Conservation (phyloP, 1,140 invertebrate species). For the Apocrypta bakeri region DNA sequence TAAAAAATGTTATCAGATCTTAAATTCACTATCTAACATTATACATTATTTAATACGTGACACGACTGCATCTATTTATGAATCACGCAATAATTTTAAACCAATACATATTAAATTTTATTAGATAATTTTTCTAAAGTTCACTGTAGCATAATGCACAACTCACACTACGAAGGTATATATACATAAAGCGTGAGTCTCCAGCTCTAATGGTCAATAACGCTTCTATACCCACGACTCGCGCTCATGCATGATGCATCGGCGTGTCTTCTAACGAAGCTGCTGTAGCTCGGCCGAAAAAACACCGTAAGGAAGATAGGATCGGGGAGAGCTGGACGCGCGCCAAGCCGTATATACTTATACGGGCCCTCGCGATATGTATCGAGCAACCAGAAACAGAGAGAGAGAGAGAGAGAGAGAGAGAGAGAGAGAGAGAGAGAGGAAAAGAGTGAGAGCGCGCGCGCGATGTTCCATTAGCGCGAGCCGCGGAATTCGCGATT, state of each 20-base stretch:
- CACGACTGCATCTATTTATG: too few relatives aligned
- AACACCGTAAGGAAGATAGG: neutral
- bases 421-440: too few relatives aligned
- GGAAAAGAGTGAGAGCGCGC: too few relatives aligned
- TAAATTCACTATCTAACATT: too few relatives aligned
- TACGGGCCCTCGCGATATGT: neutral
- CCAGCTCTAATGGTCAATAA: neutral
- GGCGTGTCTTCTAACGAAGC: neutral
- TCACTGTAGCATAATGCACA: too few relatives aligned
- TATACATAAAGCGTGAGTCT: neutral
- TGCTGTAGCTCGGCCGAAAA: neutral
- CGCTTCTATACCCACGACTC: neutral
- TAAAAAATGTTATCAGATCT: too few relatives aligned
- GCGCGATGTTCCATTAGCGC: slow-evolving; percentile 4
- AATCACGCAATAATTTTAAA: too few relatives aligned
- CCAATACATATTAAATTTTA: too few relatives aligned
- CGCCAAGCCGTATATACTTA: neutral
- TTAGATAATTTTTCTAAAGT: too few relatives aligned
- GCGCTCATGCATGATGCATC: slow-evolving; percentile 18
- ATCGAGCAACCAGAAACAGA: neutral
- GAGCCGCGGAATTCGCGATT: neutral
- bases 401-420: too few relatives aligned
- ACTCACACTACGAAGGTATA: neutral
- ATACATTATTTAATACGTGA: too few relatives aligned
- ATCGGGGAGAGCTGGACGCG: neutral